Base-by-base conservation (phyloP, 2,113 vertebrate genomes). In the Microcebus jonahi region DNA sequence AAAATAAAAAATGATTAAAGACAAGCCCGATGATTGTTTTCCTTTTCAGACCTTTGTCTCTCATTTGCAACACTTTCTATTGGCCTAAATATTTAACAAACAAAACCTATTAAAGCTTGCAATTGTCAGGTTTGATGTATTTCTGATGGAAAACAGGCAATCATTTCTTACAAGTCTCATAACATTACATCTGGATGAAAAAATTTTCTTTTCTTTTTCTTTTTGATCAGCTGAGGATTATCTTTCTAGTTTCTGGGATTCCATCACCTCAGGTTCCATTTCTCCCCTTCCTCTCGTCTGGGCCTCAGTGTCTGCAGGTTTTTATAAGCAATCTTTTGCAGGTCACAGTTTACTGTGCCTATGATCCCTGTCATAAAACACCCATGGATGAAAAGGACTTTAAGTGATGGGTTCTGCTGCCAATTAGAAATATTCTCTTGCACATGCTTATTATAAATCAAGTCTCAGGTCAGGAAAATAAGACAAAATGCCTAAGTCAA, bases 1-100 rank as follows among this genome's bases (percentile, higher is more conserved):
- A 86, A 98, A 93, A 96, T 95, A 93, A 71, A 92, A 95, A 88
- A 79, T 88, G 97, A 98, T 81, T 95, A 94, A 95, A 95, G 84
- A 96, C 76, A 95, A 97, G 83, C 20, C 76, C 85, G 53, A 1
- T 68, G 80, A 95, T 39, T 88, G 82, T 67, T 94, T 96, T 95
- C 93, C 88, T 94, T 95, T 83, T 84, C 39, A 84, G 90, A 77
- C 77, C 67, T 96, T 95, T 93, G 80, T 91, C n/a, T 94, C 21
- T 95, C 70, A 82, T 77, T 80, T 87, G 67, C 76, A 97, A 81
- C 8, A 94, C 61, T 81, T 97, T 31, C 67, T 27, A 12, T 12
- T 61, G 61, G 59, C 39, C 27, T 88, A 87, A 93, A 91, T 50
- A 94, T 55, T 83, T 88, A 94, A 96, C 88, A 94, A 92, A 95